phyloP scores from a whole-genome alignment of 2,888 invertebrate species.

The Elegia similella region DNA sequence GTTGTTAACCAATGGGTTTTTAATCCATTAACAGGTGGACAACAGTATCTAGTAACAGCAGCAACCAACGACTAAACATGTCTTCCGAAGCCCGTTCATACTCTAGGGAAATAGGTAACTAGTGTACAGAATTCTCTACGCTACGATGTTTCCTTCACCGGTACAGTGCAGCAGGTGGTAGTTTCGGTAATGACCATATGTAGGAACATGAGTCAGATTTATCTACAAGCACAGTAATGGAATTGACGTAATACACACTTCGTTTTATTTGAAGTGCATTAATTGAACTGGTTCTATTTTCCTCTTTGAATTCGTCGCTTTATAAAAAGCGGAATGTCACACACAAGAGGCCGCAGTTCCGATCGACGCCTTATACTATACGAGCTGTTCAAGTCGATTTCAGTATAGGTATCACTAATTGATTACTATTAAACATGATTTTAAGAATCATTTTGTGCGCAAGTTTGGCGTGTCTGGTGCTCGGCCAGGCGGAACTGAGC shows the following conservation, averaged over 20 bases:
- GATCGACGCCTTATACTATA: neutral
- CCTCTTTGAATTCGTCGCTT: neutral
- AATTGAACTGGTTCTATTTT: neutral
- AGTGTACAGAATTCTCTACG: no score
- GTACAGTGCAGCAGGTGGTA: no score
- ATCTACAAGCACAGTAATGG: no score
- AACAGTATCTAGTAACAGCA: no score
- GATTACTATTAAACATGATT: slow-evolving; percentile 11
- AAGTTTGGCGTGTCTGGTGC: slow-evolving; percentile 14
- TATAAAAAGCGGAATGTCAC: neutral
- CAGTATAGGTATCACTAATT: neutral
- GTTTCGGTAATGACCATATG: no score
- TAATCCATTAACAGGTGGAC: no score
- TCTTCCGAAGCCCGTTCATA: no score
- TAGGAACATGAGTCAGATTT: no score
- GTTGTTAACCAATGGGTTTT: no score
- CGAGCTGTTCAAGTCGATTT: neutral
- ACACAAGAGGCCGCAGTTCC: neutral
- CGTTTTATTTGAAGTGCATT: neutral
- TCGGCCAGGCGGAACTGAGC: slow-evolving; percentile 30
- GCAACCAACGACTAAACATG: no score
- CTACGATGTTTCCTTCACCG: no score
- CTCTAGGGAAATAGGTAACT: no score
- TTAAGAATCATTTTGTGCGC: neutral
- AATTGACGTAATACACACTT: neutral